A percentile compares a stretch with the other conserved stretches of the same genome.
Evolutionary conservation across 2,113 vertebrate genomes (phyloP).

Genomic region (Loxodonta africana): DNA sequence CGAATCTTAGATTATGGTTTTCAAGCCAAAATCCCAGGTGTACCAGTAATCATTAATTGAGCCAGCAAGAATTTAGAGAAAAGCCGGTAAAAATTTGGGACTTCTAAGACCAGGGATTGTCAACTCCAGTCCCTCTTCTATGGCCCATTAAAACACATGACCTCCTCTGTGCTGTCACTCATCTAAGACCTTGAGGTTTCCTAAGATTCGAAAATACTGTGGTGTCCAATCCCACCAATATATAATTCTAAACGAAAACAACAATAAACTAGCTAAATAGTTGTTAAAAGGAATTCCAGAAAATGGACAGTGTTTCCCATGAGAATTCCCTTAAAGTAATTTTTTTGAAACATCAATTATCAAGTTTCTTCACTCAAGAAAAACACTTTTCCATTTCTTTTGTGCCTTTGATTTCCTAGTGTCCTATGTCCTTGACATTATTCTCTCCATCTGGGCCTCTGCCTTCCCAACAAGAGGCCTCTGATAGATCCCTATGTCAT

Average conservation of each 20-base stretch:
- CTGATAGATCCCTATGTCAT: neutral
- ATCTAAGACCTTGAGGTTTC: neutral
- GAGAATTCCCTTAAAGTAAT: neutral
- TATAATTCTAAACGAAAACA: conserved; percentile 15
- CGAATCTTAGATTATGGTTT: neutral
- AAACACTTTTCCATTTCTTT: conserved; percentile 22
- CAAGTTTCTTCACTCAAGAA: neutral
- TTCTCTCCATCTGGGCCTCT: neutral
- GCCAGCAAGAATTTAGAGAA: neutral
- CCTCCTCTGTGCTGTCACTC: neutral
- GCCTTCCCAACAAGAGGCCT: neutral
- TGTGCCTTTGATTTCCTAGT: neutral
- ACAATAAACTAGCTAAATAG: neutral
- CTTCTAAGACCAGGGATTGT: neutral
- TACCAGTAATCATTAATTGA: fast-evolving
- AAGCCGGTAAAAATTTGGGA: neutral
- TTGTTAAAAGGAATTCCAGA: neutral
- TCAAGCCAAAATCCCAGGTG: fast-evolving
- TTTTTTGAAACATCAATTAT: conserved; percentile 16
- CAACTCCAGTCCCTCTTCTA: neutral
- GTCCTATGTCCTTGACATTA: neutral
- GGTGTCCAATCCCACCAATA: neutral
- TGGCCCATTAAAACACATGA: neutral
- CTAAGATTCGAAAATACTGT: neutral
- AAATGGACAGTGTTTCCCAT: neutral